Percentiles rank a stretch among this genome's conserved stretches.
These are phyloP conservation scores for Phymorhynchus buccinoides DNA, from an alignment of 1,140 invertebrate genomes.

Conservation along the genomic window DNA sequence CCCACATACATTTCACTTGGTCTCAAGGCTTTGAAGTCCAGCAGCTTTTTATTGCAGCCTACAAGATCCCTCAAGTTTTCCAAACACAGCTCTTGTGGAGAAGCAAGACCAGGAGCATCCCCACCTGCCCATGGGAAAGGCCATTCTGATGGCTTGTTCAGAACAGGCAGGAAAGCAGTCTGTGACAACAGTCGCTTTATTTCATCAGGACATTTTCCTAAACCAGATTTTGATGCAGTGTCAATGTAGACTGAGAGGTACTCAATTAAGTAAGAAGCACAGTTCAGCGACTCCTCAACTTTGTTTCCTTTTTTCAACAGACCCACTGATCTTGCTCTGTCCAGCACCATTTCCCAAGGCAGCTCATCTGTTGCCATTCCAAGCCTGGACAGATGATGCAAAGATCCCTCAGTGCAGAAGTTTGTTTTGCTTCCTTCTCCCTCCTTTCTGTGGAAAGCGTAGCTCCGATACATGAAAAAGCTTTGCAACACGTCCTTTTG, in stretches of 20 bases:
- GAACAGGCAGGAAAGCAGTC: slow-evolving; percentile 47
- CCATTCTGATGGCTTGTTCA: slow-evolving; percentile 46
- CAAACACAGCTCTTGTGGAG: slow-evolving; percentile 10
- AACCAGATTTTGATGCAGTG: background rate
- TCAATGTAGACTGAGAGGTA: slow-evolving; percentile 32
- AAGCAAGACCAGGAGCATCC: background rate
- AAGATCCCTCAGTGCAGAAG: slow-evolving; percentile 11
- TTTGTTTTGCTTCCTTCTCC: background rate
- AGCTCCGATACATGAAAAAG: slow-evolving; percentile 28
- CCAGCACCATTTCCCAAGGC: slow-evolving; percentile 36
- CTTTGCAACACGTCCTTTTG: slow-evolving; percentile 11
- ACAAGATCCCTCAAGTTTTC: slow-evolving; percentile 27
- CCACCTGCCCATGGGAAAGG: slow-evolving; percentile 39
- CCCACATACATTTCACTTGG: too few species aligned
- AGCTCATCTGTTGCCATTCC: slow-evolving; percentile 48
- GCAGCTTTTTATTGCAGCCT: slow-evolving; percentile 20
- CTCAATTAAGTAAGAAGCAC: slow-evolving; percentile 36
- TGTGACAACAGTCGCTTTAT: slow-evolving; percentile 23
- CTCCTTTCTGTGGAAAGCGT: slow-evolving; percentile 33
- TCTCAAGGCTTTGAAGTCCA: slow-evolving; percentile 23
- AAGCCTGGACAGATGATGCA: slow-evolving; percentile 35
- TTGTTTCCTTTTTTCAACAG: slow-evolving; percentile 20
- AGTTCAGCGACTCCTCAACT: slow-evolving; percentile 18
- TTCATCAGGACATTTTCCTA: slow-evolving; percentile 19
- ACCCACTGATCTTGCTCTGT: slow-evolving; percentile 40